phyloP scores from a whole-genome alignment of 2,113 vertebrate species.

The Malaclemys terrapin region DNA sequence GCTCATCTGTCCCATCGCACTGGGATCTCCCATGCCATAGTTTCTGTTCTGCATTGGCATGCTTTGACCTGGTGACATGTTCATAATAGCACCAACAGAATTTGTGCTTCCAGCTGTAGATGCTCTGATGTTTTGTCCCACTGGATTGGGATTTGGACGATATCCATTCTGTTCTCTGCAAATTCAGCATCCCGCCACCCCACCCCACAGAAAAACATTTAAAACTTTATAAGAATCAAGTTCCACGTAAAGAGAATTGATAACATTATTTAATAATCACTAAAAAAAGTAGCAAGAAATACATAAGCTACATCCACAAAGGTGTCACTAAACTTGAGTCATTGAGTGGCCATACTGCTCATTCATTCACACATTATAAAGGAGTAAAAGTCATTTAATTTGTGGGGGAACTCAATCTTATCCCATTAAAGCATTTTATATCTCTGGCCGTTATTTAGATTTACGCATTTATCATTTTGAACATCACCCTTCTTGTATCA shows the following conservation, averaged over 20 bases:
- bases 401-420: not conserved
- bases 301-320: not conserved
- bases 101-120: constrained; percentile 81
- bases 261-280: not conserved
- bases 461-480: not conserved
- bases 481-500: not conserved
- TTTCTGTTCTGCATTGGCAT: constrained; percentile 81
- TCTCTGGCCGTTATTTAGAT: not conserved
- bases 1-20: constrained; percentile 70
- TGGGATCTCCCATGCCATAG: constrained; percentile 78
- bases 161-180: constrained; percentile 93
- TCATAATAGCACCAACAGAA: constrained; percentile 84
- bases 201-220: constrained; percentile 42
- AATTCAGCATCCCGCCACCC: constrained; percentile 27
- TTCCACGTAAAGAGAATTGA: not conserved
- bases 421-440: not conserved
- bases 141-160: constrained; percentile 85
- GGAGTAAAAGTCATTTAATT: not conserved
- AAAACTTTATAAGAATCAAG: constrained; percentile 21
- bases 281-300: not conserved
- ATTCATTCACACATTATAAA: not conserved
- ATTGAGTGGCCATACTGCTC: not conserved
- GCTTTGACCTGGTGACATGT: constrained; percentile 82
- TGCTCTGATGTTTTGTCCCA: constrained; percentile 84
- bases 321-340: not conserved